phyloP scores from a whole-genome alignment of 2,113 vertebrate species.

The Passer domesticus region DNA sequence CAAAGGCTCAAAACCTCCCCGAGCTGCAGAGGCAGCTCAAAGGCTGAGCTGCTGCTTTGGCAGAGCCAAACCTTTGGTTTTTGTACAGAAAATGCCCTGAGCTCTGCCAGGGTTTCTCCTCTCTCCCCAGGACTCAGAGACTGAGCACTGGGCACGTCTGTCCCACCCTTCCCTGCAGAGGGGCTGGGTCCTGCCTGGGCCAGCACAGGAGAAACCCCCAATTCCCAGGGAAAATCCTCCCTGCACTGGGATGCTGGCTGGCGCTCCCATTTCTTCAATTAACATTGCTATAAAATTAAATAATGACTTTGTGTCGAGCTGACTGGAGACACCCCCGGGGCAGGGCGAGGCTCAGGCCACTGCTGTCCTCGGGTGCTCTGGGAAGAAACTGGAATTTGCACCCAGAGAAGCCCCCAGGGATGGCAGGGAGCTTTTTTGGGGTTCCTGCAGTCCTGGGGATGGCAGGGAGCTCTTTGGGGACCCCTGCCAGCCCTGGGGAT shows the following conservation, averaged over 20 bases:
- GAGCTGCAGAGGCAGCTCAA: fast-evolving
- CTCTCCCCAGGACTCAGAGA: not conserved
- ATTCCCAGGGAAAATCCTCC: not conserved
- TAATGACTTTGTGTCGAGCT: not conserved
- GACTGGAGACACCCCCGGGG: not conserved
- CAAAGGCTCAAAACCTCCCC: not conserved
- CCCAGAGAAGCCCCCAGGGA: not conserved
- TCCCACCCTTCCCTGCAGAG: not conserved
- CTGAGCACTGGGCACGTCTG: fast-evolving
- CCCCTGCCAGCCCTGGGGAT: not conserved
- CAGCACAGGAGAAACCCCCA: fast-evolving
- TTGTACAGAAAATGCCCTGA: fast-evolving
- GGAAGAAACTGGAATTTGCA: not conserved
- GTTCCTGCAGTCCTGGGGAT: too few relatives aligned
- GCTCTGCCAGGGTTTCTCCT: not conserved
- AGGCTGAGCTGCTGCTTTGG: not conserved
- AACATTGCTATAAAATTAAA: not conserved
- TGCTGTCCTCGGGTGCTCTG: fast-evolving
- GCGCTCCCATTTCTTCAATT: not conserved
- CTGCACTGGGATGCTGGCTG: not conserved
- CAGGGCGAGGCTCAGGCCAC: fast-evolving
- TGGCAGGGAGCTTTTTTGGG: not conserved
- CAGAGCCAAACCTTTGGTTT: not conserved
- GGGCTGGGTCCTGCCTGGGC: not conserved
- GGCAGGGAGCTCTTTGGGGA: not conserved